Evolutionary conservation across 2,888 invertebrate genomes (phyloP).

Genomic region (Drosophila rubida): DNA sequence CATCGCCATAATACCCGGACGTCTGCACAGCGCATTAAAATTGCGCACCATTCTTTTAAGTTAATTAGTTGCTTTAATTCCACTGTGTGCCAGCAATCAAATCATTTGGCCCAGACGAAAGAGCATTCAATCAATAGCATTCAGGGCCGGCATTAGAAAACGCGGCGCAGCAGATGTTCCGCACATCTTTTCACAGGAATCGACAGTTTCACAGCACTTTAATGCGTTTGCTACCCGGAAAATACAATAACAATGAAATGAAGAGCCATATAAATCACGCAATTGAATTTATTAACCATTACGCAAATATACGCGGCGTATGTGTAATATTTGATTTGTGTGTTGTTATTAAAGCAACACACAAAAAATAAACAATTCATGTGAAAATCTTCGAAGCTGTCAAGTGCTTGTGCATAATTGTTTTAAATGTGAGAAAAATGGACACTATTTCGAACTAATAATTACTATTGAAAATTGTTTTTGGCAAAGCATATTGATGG

Average conservation of each 20-base stretch:
- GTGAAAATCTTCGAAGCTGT: constrained; percentile 15
- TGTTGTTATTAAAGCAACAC: not conserved
- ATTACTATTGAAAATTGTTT: too few species aligned
- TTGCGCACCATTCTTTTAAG: not conserved
- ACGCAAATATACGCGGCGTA: constrained; percentile 13
- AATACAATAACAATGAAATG: constrained; percentile 11
- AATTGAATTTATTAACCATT: constrained; percentile 35
- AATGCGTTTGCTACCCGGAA: constrained; percentile 6
- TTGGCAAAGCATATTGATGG: too few species aligned
- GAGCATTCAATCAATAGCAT: constrained; percentile 7
- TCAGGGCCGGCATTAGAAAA: constrained; percentile 17
- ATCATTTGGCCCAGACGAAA: not conserved
- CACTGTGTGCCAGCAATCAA: not conserved
- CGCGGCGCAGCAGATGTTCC: constrained; percentile 26
- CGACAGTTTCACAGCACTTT: constrained; percentile 19
- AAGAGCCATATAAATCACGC: constrained; percentile 12
- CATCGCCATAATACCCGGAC: not conserved
- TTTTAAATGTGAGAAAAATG: too few species aligned
- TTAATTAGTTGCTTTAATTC: constrained; percentile 6
- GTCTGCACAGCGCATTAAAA: not conserved
- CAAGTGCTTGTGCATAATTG: not conserved
- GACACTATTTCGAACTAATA: too few species aligned
- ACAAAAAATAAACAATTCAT: constrained; percentile 11
- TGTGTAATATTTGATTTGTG: constrained; percentile 25
- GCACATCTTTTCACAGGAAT: constrained; percentile 20